Conservation (phyloP, 2,113 vertebrate genomes). For the Cacatua alba region DNA sequence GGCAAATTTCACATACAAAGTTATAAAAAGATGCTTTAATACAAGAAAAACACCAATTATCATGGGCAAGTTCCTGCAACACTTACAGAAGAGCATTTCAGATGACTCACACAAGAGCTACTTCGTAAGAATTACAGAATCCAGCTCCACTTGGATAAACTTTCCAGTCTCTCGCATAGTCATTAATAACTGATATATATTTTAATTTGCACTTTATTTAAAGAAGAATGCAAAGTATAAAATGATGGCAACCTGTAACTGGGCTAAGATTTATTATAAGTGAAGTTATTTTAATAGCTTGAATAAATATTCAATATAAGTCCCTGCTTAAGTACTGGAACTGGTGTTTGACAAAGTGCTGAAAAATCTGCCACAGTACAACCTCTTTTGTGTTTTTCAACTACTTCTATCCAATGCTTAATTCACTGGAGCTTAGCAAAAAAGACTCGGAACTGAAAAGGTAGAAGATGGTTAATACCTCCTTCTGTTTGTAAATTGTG, state of each 20-base stretch:
- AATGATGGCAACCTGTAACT: background rate
- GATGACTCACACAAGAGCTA: conserved; percentile 10
- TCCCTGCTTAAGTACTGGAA: background rate
- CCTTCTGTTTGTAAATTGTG: background rate
- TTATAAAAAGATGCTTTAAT: background rate
- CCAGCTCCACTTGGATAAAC: background rate
- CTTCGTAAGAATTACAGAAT: background rate
- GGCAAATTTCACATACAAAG: background rate
- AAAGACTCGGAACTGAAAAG: background rate
- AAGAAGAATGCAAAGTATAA: background rate
- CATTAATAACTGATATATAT: conserved; percentile 3
- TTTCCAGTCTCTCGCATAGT: background rate
- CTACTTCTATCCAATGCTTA: background rate
- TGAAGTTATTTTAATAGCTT: background rate
- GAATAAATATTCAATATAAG: background rate
- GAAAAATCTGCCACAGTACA: background rate
- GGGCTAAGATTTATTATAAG: background rate
- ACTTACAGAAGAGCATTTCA: background rate
- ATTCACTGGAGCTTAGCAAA: background rate
- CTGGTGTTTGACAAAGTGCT: background rate
- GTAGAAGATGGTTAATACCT: background rate
- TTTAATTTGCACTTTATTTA: background rate
- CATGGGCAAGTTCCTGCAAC: conserved; percentile 23
- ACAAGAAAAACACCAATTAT: conserved; percentile 7
- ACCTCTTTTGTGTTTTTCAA: background rate